These are phyloP conservation scores for Aphelocoma californica DNA, from an alignment of 2,797 vertebrate species.

Conservation along the genomic window DNA sequence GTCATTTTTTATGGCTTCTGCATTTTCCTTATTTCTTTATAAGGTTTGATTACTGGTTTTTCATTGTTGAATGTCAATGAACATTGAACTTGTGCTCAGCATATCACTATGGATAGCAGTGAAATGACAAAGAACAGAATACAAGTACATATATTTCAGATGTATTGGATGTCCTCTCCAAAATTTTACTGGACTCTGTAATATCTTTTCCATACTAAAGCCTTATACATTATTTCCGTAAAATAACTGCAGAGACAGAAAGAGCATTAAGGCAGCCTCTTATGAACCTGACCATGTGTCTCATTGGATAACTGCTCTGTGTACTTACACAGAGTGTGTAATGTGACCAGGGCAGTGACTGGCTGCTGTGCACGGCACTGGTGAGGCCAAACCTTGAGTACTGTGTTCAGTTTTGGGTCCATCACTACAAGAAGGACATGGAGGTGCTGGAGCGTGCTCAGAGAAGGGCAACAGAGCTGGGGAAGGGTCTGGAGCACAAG, in stretches of 20 bases:
- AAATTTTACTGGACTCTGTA: neutral
- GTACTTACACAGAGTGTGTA: neutral
- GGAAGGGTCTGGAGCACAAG: neutral
- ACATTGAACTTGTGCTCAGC: neutral
- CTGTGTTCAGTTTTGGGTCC: neutral
- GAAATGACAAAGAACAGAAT: constrained; percentile 26
- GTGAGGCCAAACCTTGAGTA: neutral
- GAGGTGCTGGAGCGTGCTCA: neutral
- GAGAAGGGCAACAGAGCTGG: neutral
- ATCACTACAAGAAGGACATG: neutral
- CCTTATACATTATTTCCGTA: neutral
- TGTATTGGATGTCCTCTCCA: neutral
- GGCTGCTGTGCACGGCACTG: fast-evolving
- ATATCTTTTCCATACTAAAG: neutral
- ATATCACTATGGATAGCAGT: neutral
- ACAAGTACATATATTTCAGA: neutral
- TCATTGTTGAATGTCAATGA: neutral
- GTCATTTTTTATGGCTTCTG: constrained; percentile 2
- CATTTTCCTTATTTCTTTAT: constrained; percentile 22
- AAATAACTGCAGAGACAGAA: neutral
- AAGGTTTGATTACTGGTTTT: constrained; percentile 23
- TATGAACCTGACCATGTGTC: neutral
- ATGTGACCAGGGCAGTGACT: neutral
- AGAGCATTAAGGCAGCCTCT: neutral
- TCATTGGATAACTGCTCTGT: neutral